Evolutionary conservation across 2,113 vertebrate species (phyloP), one percentile per base, ranked within the genome.

Genomic region (Malurus alboscapulatus): DNA sequence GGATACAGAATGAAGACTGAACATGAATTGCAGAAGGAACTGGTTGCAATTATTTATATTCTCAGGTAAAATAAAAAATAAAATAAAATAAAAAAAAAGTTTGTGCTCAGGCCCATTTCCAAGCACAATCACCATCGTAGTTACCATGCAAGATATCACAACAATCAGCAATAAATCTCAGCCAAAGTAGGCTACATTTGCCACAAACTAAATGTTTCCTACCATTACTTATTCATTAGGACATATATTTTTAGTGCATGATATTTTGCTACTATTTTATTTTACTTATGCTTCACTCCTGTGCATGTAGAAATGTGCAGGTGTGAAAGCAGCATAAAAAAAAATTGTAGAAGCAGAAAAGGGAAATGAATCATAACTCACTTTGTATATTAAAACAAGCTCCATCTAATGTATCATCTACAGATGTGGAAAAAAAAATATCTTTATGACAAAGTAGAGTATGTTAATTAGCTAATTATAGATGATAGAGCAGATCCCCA

Each of bases 391-490:
- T 69, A 72, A 77, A 94, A 62, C 19, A 54, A 74, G 34, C 51
- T 67, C 48, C 47, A 74, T 47, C 51, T 67, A 74, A 62, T 57
- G 77, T 26, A 73, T 66, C 42, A 69, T 34, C 36, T 65, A 25
- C 72, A 80, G 67, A 22, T 83, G 10, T 48, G 68, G 34, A 85
- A 66, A 54, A 90, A 84, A 90, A 84, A 86, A 62, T 84, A 59
- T 14, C 38, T 18, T 79, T 65, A 79, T 15, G 30, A 79, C 55
- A 88, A 68, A 73, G 48, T 19, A 74, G 24, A 42, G 13, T 68
- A 73, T 36, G 45, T 36, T 90, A 87, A 93, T 79, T 47, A 93
- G 26, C 72, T 87, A 94, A 85, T 93, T 90, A 76, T 1, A 88
- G 75, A 54, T 65, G 36, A 76, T 9, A 65, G 30, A 48, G 14